Evolutionary conservation across 2,797 vertebrate genomes (phyloP), one percentile per base, ranked within the genome.

Genomic region (Gymnothorax javanicus): DNA sequence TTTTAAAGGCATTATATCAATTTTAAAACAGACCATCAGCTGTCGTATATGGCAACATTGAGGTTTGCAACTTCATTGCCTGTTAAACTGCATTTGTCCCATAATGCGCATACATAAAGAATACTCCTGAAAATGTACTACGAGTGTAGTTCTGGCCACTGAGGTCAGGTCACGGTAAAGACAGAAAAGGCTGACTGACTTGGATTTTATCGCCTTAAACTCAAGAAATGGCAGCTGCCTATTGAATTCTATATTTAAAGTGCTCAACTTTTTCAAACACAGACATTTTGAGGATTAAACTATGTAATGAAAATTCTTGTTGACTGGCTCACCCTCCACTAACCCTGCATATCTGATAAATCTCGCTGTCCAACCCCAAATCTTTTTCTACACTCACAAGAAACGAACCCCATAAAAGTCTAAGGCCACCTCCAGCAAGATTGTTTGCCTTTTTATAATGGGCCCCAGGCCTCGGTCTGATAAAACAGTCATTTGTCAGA

Each of bases 371-470:
- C 23, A 82, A 84, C 58, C 13, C 81, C 52, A 27, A 87, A 77
- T 84, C 69, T 84, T 84, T 87, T 77, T 56, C 52, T 71, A 64
- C 82, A 25, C 57, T 77, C 33, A 23, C 69, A n/a, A 33, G 58
- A 84, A n/a, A 58, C 52, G 82, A 43, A 77, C 82, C 83, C 82
- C 69, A 83, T 84, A 75, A 27, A 87, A 84, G 71, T 57, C 57
- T 59, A 52, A 69, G 33, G 33, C 82, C 82, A 87, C 86, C 69
- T 84, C 83, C 57, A 50, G 27, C 0, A 71, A 91, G 87, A 90
- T 91, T 92, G 91, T 92, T 93, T 92, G 90, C 90, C 88, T 92
- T 92, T 43, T 90, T 91, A 93, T 92, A 92, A 91, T 85, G 85
- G 90, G 84, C 89, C 88, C 88, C 4, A 77, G 60, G 82, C 33